Conservation (phyloP, 92 coral and sea anemone genomes). For the Meandrina meandrites region DNA sequence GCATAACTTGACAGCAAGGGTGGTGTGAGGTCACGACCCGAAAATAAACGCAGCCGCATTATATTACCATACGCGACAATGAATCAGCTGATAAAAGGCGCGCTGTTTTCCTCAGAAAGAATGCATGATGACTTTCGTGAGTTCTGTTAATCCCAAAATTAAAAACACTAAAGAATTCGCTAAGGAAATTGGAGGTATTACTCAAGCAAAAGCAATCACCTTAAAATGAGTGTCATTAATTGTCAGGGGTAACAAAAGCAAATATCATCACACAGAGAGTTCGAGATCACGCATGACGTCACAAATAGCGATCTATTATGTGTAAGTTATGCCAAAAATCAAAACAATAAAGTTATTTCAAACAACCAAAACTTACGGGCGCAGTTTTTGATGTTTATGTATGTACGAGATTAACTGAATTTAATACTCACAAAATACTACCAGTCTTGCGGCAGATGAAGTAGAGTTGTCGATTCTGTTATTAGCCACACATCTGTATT, state of each 20-base stretch:
- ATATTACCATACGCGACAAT: not conserved
- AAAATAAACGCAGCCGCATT: slow-evolving; percentile 10
- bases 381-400: not conserved
- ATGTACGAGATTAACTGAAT: not conserved
- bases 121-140: not conserved
- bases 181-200: not conserved
- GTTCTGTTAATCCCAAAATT: not conserved
- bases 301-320: not conserved
- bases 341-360: slow-evolving; percentile 9
- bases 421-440: slow-evolving; percentile 1
- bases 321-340: not conserved
- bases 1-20: slow-evolving; percentile 10
- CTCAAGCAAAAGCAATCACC: not conserved
- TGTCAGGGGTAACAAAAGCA: slow-evolving; percentile 13
- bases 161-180: not conserved
- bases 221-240: not conserved
- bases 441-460: not conserved
- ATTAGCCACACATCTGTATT: slow-evolving; percentile 21
- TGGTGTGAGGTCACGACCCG: slow-evolving; percentile 21
- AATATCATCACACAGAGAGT: slow-evolving; percentile 11
- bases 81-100: not conserved
- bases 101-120: not conserved
- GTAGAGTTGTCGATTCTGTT: not conserved
- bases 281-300: slow-evolving; percentile 29
- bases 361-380: not conserved